Conservation (phyloP, 1,140 invertebrate genomes). For the Physella acuta region DNA sequence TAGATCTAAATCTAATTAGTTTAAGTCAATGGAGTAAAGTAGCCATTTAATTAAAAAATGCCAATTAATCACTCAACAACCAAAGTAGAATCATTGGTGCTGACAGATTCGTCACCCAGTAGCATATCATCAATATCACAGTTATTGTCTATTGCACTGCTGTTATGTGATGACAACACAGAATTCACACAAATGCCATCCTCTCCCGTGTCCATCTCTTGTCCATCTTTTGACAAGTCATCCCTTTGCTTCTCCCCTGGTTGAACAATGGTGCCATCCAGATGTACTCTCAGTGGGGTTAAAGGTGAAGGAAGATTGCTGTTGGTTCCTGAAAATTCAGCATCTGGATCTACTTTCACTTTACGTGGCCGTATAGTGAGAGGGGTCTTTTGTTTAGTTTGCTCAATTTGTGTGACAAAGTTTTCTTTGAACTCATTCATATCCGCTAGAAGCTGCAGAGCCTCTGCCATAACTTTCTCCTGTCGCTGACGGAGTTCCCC, state of each 20-base stretch:
- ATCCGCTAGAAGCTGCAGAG: slow-evolving; percentile 67
- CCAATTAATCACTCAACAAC: no score
- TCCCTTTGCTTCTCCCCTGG: background rate
- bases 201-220: background rate
- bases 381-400: slow-evolving; percentile 45
- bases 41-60: no score
- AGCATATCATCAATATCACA: slow-evolving; percentile 14
- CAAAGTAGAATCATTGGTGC: background rate
- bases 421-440: slow-evolving; percentile 70
- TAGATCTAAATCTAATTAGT: no score
- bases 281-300: slow-evolving; percentile 31
- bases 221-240: background rate
- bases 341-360: slow-evolving; percentile 56
- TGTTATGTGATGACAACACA: background rate
- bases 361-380: slow-evolving; percentile 54
- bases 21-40: no score
- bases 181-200: background rate
- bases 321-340: slow-evolving; percentile 33
- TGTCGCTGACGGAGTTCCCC: slow-evolving; percentile 67
- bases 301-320: slow-evolving; percentile 49
- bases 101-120: background rate
- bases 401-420: slow-evolving; percentile 50
- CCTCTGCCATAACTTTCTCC: slow-evolving; percentile 65
- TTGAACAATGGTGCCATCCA: background rate
- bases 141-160: background rate